Evolutionary conservation across 2,888 invertebrate species (phyloP), one percentile per base, ranked within the genome.

Genomic region (Chromoteleia sp.): DNA sequence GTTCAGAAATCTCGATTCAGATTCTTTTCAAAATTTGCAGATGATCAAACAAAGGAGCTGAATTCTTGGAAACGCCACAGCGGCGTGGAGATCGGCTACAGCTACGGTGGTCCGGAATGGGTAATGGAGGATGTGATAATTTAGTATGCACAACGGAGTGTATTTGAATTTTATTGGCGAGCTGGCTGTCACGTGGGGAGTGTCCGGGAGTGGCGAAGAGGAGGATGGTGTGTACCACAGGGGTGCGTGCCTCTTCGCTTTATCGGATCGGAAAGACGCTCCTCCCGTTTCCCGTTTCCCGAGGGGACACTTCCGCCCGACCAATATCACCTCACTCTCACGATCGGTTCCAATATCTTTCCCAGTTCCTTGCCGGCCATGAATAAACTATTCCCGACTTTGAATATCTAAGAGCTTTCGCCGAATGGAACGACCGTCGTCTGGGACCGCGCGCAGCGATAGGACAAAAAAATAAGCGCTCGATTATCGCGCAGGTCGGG

Each of bases 141-240:
- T 91, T 89, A 90, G 91, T 91, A 91, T 91, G 91, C 91, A 89
- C 88, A 89, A 87, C 86, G 86, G 89, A 91, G 91, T 91, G 91
- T 91, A 91, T 91, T 91, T 91, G 91, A 91, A 91, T 91, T 91
- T 91, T 91, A 91, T 91, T 89, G 91, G 90, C 86, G 88, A 87
- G 85, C 84, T 86, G 81, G 87, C 85, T 88, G 89, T 88, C 88
- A 87, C 88, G 88, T 84, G 87, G 85, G 86, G 86, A 82, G 85
- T 86, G 84, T 84, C 83, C 83, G 79, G 84, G 81, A 81, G 84
- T 84, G 82, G 83, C 83, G 78, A 81, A 68, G 82, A 78, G 77
- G 84, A 81, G 83, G 81, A 81, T 25, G 78, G 76, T 84, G 82
- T 84, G 86, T 83, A 85, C 85, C 86, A 84, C 83, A 86, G 86